Percentiles rank a stretch among this genome's conserved stretches.
Conservation (phyloP, 2,797 vertebrate species). For the Centropyge bicolor region DNA sequence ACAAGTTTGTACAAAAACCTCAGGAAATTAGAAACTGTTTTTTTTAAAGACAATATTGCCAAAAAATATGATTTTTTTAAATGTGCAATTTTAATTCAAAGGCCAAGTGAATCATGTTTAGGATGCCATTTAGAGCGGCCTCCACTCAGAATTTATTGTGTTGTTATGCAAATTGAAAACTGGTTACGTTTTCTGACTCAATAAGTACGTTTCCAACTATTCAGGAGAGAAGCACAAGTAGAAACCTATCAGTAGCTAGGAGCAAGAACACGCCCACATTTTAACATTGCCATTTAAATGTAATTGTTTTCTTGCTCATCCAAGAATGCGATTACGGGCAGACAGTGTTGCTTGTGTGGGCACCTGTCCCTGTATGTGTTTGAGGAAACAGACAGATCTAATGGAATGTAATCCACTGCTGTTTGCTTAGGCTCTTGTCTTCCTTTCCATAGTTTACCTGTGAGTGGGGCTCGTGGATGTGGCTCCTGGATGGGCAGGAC, state of each 20-base stretch:
- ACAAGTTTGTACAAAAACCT: not conserved
- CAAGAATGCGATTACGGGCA: not conserved
- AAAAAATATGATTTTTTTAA: no score
- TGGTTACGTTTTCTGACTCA: not conserved
- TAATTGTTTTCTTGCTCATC: conserved; percentile 8
- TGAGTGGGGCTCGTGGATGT: conserved; percentile 85
- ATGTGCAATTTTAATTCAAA: not conserved
- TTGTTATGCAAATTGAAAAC: not conserved
- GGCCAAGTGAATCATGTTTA: not conserved
- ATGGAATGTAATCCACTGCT: not conserved
- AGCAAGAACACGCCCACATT: conserved; percentile 19
- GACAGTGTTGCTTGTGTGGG: not conserved
- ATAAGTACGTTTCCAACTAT: not conserved
- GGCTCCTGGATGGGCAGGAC: conserved; percentile 87
- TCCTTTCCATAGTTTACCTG: conserved; percentile 85
- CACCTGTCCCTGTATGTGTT: not conserved
- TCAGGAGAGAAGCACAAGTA: not conserved
- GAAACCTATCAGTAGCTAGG: conserved; percentile 1
- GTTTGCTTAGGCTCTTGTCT: not conserved
- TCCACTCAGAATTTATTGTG: no score
- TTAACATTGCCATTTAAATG: conserved; percentile 19
- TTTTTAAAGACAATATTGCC: no score
- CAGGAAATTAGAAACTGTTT: not conserved
- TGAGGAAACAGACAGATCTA: not conserved
- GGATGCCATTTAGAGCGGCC: not conserved